Base-by-base conservation (phyloP, 2,888 invertebrate species). In the Acronicta alni region DNA sequence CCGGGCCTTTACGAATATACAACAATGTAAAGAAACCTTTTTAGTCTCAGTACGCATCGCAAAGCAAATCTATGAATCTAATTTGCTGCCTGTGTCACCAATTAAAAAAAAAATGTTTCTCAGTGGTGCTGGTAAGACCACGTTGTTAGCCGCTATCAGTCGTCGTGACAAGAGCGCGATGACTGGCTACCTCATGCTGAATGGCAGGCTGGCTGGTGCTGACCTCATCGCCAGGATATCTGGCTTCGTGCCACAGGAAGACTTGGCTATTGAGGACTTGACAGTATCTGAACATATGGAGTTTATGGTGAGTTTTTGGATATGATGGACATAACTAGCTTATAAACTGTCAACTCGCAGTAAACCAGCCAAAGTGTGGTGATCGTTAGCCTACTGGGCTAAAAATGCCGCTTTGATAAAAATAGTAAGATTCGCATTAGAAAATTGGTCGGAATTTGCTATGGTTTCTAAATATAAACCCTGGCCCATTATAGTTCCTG, bases 161-260 rank as follows among this genome's bases (percentile, higher is more conserved):
- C 95, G 96, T 70, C 94, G 97, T 58, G 95, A 96, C 76, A 96
- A 96, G 83, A 96, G 96, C 60, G 95, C 95, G 48, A 89, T 96
- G 77, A 95, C 95, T 4, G 97, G 97, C 14, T 96, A 97, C 79
- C 94, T 97, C 64, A 95, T 96, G 87, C 92, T 97, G 51, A 97
- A 97, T 82, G 97, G 97, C 7, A 89, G 95, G 66, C 82, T 95
- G 43, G 95, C 97, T 47, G 95, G 95, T 14, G 95, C 95, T 42
- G 94, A 95, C 73, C 94, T 96, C 49, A 96, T 97, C 91, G 95
- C 97, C 72, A 95, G 96, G 79, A 95, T 98, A 72, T 97, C 98
- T 2, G 97, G 97, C 64, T 98, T 98, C 89, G 96, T 98, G 43
- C 98, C 98, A 7, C 98, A 98, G 85, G 96, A 97, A 72, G 98